Evolutionary conservation across 2,888 invertebrate genomes (phyloP), one percentile per base, ranked within the genome.

Genomic region (Cephus rjabovi): DNA sequence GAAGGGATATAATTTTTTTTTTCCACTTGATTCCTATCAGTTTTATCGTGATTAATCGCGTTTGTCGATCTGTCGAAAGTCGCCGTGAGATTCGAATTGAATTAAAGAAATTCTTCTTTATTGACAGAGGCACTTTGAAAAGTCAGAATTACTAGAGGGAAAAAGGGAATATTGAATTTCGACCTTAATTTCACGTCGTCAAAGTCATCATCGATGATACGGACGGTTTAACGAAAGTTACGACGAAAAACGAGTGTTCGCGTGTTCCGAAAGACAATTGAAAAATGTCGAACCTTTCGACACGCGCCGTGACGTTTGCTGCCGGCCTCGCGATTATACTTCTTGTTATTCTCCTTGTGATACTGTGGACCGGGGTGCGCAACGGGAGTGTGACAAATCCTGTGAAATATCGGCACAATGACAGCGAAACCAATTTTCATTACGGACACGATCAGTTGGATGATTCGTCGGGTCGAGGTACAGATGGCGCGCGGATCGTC

Each of bases 261-360:
- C 56, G 23, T 2, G 56, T 56, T 56, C 56, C 23, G 56, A 56
- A 56, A 56, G 15, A 15, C 15, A 6, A 15, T 2, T 9, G 6
- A 56, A 56, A 56, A 56, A 87, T 87, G 87, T 85, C 87, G 83
- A 84, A 86, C 73, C 80, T 84, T 79, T 81, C 84, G 78, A 85
- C 79, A 82, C 86, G 87, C 77, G 82, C 81, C 73, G 82, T 82
- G 69, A 83, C 83, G 12, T 77, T 83, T 74, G 86, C 85, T 69
- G 87, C 87, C 70, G 79, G 77, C 12, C 73, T 88, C 37, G 83
- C 83, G 76, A 86, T 87, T 34, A 77, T 86, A 34, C 78, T 87
- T n/a, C 82, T 88, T 35, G 83, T 87, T 70, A 80, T 87, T 70
- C 80, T 87, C 30, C 76, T 88, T 40, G 84, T 86, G 79, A 79